A percentile compares a stretch with the other conserved stretches of the same genome.
These are phyloP conservation scores for Oxyura jamaicensis DNA, from an alignment of 2,113 vertebrate species.

Conservation along the genomic window DNA sequence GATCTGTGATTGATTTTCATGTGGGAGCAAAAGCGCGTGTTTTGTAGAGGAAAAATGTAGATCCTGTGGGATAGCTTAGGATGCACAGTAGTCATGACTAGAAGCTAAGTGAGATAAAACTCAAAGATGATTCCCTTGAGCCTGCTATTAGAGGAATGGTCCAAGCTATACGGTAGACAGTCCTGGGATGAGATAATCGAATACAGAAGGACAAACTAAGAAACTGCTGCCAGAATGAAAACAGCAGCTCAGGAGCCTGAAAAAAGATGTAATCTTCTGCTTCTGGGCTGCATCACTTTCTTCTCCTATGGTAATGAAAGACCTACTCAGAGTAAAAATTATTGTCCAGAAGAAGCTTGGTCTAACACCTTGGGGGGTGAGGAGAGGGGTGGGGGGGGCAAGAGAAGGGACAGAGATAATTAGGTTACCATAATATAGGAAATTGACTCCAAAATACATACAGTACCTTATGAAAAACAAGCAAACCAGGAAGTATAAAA, in stretches of 20 bases:
- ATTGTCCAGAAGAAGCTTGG: neutral
- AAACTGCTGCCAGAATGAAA: neutral
- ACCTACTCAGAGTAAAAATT: neutral
- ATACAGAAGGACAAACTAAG: neutral
- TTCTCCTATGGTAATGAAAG: neutral
- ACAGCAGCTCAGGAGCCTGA: neutral
- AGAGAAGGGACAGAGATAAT: neutral
- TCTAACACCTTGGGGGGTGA: neutral
- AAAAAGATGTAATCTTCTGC: neutral
- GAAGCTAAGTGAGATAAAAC: neutral
- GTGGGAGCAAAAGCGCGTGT: neutral
- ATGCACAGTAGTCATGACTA: neutral
- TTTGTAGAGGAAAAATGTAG: neutral
- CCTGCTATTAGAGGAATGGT: neutral
- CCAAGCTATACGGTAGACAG: neutral
- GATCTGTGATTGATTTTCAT: neutral
- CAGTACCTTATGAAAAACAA: slow-evolving; percentile 1
- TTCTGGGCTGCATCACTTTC: neutral
- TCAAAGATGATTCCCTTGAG: neutral
- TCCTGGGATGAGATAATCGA: neutral
- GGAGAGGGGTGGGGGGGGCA: rapidly evolving
- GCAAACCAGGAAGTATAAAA: neutral
- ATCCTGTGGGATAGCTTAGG: neutral
- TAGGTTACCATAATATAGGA: neutral
- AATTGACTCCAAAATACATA: neutral